Evolutionary conservation across 2,797 vertebrate genomes (phyloP), one percentile per base, ranked within the genome.

Genomic region (Pseudochaenichthys georgianus): DNA sequence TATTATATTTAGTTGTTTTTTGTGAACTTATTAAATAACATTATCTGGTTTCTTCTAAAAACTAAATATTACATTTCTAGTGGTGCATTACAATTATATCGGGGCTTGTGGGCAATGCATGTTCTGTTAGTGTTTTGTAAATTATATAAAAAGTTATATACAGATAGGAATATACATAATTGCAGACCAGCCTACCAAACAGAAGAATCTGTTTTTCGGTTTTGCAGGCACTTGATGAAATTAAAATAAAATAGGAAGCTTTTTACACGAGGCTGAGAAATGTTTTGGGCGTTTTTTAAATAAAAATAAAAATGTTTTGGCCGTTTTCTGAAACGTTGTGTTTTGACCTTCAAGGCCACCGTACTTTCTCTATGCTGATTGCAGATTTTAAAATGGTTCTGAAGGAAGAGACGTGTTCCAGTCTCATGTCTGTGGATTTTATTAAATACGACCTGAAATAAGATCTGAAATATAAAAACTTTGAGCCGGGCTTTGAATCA

Each of bases 401-500:
- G 45, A 51, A 28, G 16, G 38, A 5, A 42, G 5, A 23, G 45
- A 7, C 17, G 19, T 13, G 0, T 17, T 45, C 28, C 28, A 4
- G 28, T 28, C 47, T 61, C 42, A 0, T 1, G 12, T 4, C 19
- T 12, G 13, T 9, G 21, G 15, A 3, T 43, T 34, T 63, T 4
- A 4, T 65, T 6, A 54, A 13, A 16, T 28, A 28, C 28, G 23
- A 64, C 45, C 1, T 0, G 16, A 21, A 21, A 21, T 21, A 3
- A 23, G 38, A 51, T 61, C 34, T 28, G 1, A 57, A 31, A 7
- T n/a, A 17, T 3, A 63, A 21, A 60, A 19, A 16, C 55, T 73
- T 60, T 34, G 42, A 64, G 69, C 31, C 0, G 48, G 23, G 13
- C 50, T 57, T 61, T 75, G 21, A 53, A 64, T 68, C 59, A 9